A percentile compares a stretch with the other conserved stretches of the same genome.
Conservation (phyloP, 2,888 invertebrate species). For the Falcaria lacertinaria region DNA sequence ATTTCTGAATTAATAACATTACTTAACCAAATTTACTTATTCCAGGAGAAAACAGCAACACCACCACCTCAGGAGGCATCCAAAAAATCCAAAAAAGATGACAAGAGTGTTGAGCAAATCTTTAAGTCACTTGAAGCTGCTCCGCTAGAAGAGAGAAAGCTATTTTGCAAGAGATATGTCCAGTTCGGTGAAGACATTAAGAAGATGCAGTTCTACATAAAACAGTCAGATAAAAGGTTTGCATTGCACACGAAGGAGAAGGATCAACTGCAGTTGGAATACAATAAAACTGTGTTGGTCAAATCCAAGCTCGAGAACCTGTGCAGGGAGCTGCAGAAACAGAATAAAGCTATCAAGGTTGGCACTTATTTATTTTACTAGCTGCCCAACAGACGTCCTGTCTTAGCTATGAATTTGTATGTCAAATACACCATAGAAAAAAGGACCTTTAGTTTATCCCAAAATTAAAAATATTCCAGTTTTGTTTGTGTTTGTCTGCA, state of each 20-base stretch:
- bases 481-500: too few species aligned
- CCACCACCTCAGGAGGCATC: conserved; percentile 32
- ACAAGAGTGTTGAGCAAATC: conserved; percentile 83
- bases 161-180: conserved; percentile 86
- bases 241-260: conserved; percentile 85
- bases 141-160: conserved; percentile 83
- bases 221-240: conserved; percentile 81
- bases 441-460: too few species aligned
- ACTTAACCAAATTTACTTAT: conserved; percentile 9
- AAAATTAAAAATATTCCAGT: too few species aligned
- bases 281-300: conserved; percentile 89
- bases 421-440: too few species aligned
- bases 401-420: too few species aligned
- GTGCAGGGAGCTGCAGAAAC: conserved; percentile 94
- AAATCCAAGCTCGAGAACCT: conserved; percentile 92
- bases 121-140: conserved; percentile 80
- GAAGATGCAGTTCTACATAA: conserved; percentile 77
- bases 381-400: too few species aligned
- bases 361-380: conserved; percentile 4
- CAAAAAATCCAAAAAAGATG: conserved; percentile 69
- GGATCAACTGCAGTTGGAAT: conserved; percentile 89
- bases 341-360: conserved; percentile 94
- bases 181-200: conserved; percentile 87
- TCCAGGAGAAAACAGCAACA: conserved; percentile 41
- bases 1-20: too few species aligned